phyloP scores from a whole-genome alignment of 37 sponge, comb jelly and placozoan species.

The Cliona cf. orientalis region DNA sequence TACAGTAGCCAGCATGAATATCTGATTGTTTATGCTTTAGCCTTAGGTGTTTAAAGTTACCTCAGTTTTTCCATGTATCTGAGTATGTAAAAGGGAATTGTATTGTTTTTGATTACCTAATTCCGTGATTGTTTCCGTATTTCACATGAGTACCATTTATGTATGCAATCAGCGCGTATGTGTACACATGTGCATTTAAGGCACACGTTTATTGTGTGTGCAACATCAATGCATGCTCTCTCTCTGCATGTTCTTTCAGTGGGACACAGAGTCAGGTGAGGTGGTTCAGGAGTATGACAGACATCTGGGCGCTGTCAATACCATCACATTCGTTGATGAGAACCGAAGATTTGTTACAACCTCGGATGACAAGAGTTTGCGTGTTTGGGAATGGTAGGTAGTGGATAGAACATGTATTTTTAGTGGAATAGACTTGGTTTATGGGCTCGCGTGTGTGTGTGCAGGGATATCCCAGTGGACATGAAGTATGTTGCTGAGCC shows the following conservation, averaged over 20 bases:
- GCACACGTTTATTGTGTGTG: too few species aligned
- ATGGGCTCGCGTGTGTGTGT: slow-evolving; percentile 26
- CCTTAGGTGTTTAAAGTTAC: too few species aligned
- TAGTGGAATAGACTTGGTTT: not conserved
- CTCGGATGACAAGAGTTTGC: slow-evolving; percentile 97
- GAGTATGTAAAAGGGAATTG: too few species aligned
- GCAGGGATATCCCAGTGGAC: slow-evolving; percentile 96
- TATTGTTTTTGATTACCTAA: too few species aligned
- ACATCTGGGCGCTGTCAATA: slow-evolving; percentile 98
- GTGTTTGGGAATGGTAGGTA: slow-evolving; percentile 98
- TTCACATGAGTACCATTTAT: too few species aligned
- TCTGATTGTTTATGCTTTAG: too few species aligned
- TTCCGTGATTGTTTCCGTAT: too few species aligned
- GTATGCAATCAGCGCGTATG: too few species aligned
- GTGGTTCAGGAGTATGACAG: slow-evolving; percentile 98
- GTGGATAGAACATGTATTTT: not conserved
- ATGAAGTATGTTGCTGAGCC: slow-evolving; percentile 99
- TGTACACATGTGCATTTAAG: too few species aligned
- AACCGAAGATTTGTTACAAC: slow-evolving; percentile 96
- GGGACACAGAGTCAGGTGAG: slow-evolving; percentile 88
- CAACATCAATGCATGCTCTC: too few species aligned
- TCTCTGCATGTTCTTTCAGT: slow-evolving; percentile 43
- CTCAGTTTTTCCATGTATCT: too few species aligned
- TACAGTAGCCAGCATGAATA: too few species aligned
- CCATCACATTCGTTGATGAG: slow-evolving; percentile 97